These are phyloP conservation scores for Eira barbara DNA, from an alignment of 2,113 vertebrate genomes.

Conservation along the genomic window DNA sequence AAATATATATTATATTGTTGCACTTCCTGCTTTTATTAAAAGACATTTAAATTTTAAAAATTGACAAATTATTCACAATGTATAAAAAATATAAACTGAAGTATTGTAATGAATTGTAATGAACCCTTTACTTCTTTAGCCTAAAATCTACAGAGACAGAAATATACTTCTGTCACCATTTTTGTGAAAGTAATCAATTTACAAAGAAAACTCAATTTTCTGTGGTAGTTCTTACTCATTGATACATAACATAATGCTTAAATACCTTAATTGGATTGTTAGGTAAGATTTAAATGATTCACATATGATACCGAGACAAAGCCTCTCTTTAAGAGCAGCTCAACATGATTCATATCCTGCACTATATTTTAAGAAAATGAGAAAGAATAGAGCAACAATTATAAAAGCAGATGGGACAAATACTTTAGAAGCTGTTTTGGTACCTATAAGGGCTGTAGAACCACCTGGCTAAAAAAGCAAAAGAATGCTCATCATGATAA, in stretches of 20 bases:
- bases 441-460: conserved; percentile 27
- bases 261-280: conserved; percentile 51
- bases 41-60: neutral
- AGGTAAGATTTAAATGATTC: conserved; percentile 55
- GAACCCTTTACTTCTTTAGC: neutral
- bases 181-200: conserved; percentile 49
- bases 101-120: neutral
- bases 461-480: conserved; percentile 53
- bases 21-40: conserved; percentile 24
- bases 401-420: conserved; percentile 65
- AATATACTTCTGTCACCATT: neutral
- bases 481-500: neutral
- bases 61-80: neutral
- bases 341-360: conserved; percentile 52
- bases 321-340: conserved; percentile 29
- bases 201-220: conserved; percentile 38
- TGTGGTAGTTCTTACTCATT: conserved; percentile 25
- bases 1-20: neutral
- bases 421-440: conserved; percentile 40
- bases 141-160: neutral
- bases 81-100: neutral
- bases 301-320: conserved; percentile 35
- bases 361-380: conserved; percentile 60
- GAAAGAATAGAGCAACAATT: conserved; percentile 52
- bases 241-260: conserved; percentile 35